These are phyloP conservation scores for Smittia aterrima DNA, from an alignment of 2,888 invertebrate genomes.

Conservation along the genomic window DNA sequence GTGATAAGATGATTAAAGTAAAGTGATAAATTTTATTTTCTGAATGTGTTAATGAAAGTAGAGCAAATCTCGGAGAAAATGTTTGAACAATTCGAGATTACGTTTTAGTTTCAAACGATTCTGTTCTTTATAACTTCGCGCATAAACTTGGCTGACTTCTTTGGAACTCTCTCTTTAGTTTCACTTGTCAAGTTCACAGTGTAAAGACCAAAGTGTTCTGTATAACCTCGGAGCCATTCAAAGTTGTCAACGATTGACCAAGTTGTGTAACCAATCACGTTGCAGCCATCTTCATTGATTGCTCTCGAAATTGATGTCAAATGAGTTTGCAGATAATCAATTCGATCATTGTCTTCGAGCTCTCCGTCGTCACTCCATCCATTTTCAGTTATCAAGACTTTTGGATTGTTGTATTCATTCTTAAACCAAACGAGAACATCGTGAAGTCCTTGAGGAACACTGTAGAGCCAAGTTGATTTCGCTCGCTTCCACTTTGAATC, in stretches of 20 bases:
- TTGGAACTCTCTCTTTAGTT: constrained; percentile 61
- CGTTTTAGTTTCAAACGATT: background rate
- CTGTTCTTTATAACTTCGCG: constrained; percentile 56
- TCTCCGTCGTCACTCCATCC: constrained; percentile 57
- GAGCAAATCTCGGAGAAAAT: background rate
- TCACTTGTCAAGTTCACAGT: constrained; percentile 64
- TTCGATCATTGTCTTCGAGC: constrained; percentile 52
- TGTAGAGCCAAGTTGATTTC: constrained; percentile 48
- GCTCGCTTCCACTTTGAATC: constrained; percentile 47
- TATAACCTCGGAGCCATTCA: constrained; percentile 62
- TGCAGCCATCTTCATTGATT: constrained; percentile 54
- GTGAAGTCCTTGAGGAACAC: constrained; percentile 48
- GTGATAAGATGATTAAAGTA: background rate
- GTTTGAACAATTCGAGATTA: background rate
- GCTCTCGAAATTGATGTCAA: constrained; percentile 56
- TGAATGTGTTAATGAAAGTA: background rate
- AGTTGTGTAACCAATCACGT: constrained; percentile 58
- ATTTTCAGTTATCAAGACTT: constrained; percentile 61
- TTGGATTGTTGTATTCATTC: constrained; percentile 57
- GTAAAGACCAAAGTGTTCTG: constrained; percentile 67
- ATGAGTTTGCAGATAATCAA: constrained; percentile 49
- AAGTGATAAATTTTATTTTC: background rate
- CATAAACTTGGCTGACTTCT: constrained; percentile 61
- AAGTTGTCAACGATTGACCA: constrained; percentile 68
- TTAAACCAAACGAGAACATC: constrained; percentile 55